These are phyloP conservation scores for Pleuronectes platessa DNA, from an alignment of 2,113 vertebrate species.

Conservation along the genomic window DNA sequence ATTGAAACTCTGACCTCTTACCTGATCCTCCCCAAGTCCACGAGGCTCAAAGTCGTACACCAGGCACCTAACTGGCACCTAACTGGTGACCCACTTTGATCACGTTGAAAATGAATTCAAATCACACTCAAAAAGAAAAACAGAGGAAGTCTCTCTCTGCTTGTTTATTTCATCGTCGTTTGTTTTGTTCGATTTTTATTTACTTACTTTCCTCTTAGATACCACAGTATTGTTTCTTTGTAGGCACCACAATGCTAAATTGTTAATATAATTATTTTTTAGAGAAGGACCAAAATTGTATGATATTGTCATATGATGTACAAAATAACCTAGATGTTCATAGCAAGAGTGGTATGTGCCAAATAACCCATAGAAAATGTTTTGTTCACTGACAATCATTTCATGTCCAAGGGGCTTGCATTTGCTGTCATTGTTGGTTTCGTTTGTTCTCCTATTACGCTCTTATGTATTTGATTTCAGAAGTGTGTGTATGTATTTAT, in stretches of 20 bases:
- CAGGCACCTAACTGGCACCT: conserved; percentile 65
- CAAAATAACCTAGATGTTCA: conserved; percentile 85
- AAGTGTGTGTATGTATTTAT: too few species aligned
- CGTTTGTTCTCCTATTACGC: conserved; percentile 61
- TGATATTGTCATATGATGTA: conserved; percentile 86
- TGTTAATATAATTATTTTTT: conserved; percentile 91
- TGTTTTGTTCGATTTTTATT: conserved; percentile 83
- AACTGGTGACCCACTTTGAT: conserved; percentile 66
- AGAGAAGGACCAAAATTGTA: conserved; percentile 97
- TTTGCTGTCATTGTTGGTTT: conserved; percentile 75
- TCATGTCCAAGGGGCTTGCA: too few species aligned
- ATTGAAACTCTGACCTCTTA: conserved; percentile 68
- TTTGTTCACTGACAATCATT: too few species aligned
- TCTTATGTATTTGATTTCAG: too few species aligned
- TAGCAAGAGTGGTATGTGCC: conserved; percentile 88
- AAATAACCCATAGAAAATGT: conserved; percentile 90
- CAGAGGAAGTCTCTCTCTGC: conserved; percentile 78
- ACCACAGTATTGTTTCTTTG: conserved; percentile 90
- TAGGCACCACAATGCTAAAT: conserved; percentile 86
- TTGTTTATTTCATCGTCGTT: conserved; percentile 82
- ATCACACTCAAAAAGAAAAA: conserved; percentile 69
- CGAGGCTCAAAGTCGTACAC: conserved; percentile 65
- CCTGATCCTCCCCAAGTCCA: conserved; percentile 64
- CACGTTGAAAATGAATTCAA: conserved; percentile 77
- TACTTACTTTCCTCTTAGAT: conserved; percentile 86